Evolutionary conservation across 2,888 invertebrate species (phyloP).

Genomic region (Apodemia zela): DNA sequence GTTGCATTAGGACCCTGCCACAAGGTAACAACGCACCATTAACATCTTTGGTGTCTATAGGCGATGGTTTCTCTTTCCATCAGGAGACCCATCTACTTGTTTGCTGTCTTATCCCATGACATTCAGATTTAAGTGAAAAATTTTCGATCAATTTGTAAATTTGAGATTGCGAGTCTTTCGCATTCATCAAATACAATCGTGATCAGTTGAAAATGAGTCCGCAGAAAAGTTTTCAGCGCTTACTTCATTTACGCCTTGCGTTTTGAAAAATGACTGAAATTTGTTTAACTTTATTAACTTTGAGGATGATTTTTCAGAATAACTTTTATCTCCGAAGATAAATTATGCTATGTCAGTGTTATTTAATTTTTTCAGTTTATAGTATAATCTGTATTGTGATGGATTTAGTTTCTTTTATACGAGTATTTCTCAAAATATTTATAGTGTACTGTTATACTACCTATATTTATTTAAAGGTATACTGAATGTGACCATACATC

Average conservation of each 20-base stretch:
- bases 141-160: conserved; percentile 2
- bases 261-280: conserved; percentile 24
- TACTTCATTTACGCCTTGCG: conserved; percentile 18
- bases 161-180: neutral
- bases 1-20: no score
- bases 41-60: no score
- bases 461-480: no score
- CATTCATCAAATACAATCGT: conserved; percentile 16
- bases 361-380: conserved; percentile 6
- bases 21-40: no score
- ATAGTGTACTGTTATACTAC: no score
- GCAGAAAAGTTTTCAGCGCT: conserved; percentile 20
- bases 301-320: conserved; percentile 22
- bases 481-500: no score
- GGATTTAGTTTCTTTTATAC: no score
- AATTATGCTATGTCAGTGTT: conserved; percentile 18
- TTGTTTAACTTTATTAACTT: conserved; percentile 21
- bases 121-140: neutral
- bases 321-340: conserved; percentile 16
- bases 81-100: no score
- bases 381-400: no score
- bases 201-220: conserved; percentile 17
- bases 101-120: no score
- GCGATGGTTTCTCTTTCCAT: no score
- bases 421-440: no score